Conservation (phyloP, 2,888 invertebrate species). For the Aricia artaxerxes region DNA sequence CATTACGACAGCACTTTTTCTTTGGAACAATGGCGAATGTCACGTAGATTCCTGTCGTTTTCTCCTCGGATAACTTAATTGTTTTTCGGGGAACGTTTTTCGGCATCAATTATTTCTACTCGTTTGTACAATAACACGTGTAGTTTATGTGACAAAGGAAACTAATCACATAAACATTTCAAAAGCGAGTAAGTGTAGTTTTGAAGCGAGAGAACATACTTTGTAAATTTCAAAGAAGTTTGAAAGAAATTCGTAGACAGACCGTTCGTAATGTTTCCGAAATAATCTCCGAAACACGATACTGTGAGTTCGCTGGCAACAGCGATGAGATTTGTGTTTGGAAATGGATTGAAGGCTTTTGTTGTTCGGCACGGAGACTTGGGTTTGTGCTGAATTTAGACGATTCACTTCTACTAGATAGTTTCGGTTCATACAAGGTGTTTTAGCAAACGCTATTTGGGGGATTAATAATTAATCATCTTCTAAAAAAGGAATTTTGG, state of each 20-base stretch:
- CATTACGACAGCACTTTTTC: constrained; percentile 59
- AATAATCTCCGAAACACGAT: constrained; percentile 64
- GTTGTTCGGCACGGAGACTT: constrained; percentile 55
- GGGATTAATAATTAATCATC: too few species aligned
- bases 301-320: constrained; percentile 57
- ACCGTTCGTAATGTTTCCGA: constrained; percentile 42
- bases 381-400: constrained; percentile 30
- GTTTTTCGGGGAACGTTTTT: constrained; percentile 40
- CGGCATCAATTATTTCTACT: constrained; percentile 15
- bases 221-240: not conserved
- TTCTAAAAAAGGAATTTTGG: too few species aligned
- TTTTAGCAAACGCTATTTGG: not conserved
- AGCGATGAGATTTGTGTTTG: constrained; percentile 64
- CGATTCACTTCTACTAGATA: constrained; percentile 3
- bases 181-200: not conserved
- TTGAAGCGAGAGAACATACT: not conserved
- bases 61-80: constrained; percentile 40
- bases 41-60: constrained; percentile 38
- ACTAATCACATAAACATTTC: not conserved
- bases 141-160: not conserved
- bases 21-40: constrained; percentile 47
- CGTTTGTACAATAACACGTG: not conserved
- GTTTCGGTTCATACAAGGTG: not conserved
- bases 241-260: constrained; percentile 34
- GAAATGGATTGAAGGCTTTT: constrained; percentile 68